Base-by-base conservation (phyloP, 2,888 invertebrate species). In the Yponomeuta plumbellus region DNA sequence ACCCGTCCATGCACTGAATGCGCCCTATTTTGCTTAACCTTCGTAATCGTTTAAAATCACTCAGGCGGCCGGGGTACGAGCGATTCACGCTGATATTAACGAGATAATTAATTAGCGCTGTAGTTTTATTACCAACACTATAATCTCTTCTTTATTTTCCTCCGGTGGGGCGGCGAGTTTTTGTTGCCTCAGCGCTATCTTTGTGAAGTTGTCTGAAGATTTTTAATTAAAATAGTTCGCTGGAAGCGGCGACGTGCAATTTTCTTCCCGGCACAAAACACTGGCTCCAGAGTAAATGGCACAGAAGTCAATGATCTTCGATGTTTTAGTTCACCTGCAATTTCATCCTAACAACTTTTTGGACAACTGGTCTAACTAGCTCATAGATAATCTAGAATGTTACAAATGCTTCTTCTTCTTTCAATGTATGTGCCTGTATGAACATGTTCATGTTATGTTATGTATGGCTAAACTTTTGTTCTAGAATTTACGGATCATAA, bases 161-260 rank as follows among this genome's bases (percentile, higher is more conserved):
- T 52, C 44, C 44, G 44, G 17, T 52, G 44, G 44, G 44, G 34
- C 17, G 17, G 44, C 44, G 2, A 52, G 44, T 52, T 52, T 52
- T 67, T 67, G 68, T 66, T 68, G 67, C 66, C 66, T 61, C 40
- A 21, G 64, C 64, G 62, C 66, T 68, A 68, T 68, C 64, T 68
- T 68, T 70, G 68, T 66, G 67, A 69, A 66, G 23, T 61, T 68
- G 65, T 58, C 58, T 61, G 21, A 59, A 66, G 64, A 67, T 62
- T 67, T 70, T 70, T 70, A 70, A 70, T 70, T 70, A 69, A 70
- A 70, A 70, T 70, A 70, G 69, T 70, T 69, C 17, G 40, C 59
- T 22, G 21, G 59, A 22, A 22, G 59, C 59, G 59, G 59, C 59
- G 59, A 21, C 59, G 59, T 52, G 59, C 59, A 59, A 59, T 59